Base-by-base conservation (phyloP, 2,888 invertebrate genomes). In the Melipona beecheii region DNA sequence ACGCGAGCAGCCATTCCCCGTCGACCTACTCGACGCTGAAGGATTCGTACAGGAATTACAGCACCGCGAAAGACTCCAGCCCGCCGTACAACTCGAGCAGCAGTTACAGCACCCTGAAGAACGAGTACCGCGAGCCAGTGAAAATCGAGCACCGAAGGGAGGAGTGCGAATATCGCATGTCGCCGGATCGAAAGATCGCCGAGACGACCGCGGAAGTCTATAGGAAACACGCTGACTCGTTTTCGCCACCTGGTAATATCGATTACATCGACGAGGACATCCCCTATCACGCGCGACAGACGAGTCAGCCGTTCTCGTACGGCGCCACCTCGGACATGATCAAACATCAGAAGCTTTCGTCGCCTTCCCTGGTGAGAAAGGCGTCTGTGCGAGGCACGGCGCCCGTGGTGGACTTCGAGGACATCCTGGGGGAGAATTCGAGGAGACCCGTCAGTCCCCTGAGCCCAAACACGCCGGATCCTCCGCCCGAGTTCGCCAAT, bases 211-310 rank as follows among this genome's bases (percentile, higher is more conserved):
- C 73, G 49, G 90, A 90, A 9, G 81, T 83, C 50, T 90, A 88
- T 62, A 85, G 87, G n/a, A 91, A 90, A 24, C 87, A 91, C 74
- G 65, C 86, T n/a, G 92, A 92, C 50, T 93, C 94, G 5, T 94
- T 93, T 81, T 93, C 94, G n/a, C 92, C 92, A 4, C 90, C 92
- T 6, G 92, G 93, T 84, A 95, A 95, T 92, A 95, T 95, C 91
- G 95, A 94, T 93, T 95, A 95, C 93, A 96, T 95, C 88, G 95
- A 95, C 88, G 95, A 95, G 87, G 96, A 96, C 94, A 98, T 98
- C 94, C 98, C 98, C 90, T 98, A 98, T 95, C 98, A 98, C 97
- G 98, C 98, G 93, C 96, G 98, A 92, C 97, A 97, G 91, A 97
- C 98, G 95, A 97, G 97, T 91, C 96, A 97, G 91, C 98, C 98